Conservation (phyloP, 2,888 invertebrate species). For the Nomada goodeniana region DNA sequence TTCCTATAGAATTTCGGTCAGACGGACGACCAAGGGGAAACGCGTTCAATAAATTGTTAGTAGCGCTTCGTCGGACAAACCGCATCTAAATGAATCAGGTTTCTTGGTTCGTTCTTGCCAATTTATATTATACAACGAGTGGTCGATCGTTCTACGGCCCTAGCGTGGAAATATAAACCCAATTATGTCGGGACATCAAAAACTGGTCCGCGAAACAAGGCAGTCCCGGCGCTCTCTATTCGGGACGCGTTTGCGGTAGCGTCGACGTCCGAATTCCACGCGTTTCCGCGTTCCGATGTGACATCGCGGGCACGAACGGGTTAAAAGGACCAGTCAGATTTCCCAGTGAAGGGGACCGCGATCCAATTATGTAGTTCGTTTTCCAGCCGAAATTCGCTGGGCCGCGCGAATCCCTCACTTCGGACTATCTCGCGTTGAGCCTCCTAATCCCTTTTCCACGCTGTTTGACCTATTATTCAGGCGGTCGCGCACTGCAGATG, state of each 20-base stretch:
- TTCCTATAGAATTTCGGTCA: neutral
- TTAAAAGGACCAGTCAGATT: conserved; percentile 30
- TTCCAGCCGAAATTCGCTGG: conserved; percentile 12
- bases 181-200: neutral
- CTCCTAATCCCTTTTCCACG: conserved; percentile 51
- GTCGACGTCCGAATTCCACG: conserved; percentile 27
- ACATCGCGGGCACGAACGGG: conserved; percentile 22
- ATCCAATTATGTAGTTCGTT: conserved; percentile 47
- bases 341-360: conserved; percentile 36
- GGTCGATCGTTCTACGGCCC: too few species aligned
- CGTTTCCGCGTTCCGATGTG: conserved; percentile 17
- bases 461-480: conserved; percentile 67
- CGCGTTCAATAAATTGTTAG: neutral
- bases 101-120: too few species aligned
- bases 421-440: conserved; percentile 61
- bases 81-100: too few species aligned
- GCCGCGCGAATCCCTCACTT: conserved; percentile 35
- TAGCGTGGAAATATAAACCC: neutral
- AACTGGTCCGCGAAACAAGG: neutral
- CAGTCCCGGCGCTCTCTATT: neutral
- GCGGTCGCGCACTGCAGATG: conserved; percentile 51
- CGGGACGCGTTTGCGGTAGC: neutral
- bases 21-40: neutral
- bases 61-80: too few species aligned
- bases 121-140: neutral